phyloP scores from a whole-genome alignment of 2,797 vertebrate genomes.

The Callimico goeldii region DNA sequence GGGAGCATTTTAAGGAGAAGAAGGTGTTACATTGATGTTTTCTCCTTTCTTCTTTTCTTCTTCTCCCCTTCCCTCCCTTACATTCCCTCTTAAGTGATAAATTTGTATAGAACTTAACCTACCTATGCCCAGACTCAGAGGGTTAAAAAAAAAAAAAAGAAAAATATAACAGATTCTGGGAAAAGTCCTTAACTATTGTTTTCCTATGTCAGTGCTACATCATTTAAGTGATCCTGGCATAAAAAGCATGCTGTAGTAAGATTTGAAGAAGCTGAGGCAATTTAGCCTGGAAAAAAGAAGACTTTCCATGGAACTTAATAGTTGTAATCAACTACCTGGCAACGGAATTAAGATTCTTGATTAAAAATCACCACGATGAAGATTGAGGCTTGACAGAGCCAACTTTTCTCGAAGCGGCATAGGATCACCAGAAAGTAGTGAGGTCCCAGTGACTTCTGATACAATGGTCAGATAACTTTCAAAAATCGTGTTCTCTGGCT shows the following conservation, averaged over 20 bases:
- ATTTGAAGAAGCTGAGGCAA: not conserved
- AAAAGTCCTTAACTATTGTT: not conserved
- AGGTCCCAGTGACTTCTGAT: conserved; percentile 32
- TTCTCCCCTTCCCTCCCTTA: not conserved
- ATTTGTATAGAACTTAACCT: not conserved
- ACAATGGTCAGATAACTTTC: not conserved
- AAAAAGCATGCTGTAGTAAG: not conserved
- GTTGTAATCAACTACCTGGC: not conserved
- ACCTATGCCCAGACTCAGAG: not conserved
- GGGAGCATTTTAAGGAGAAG: conserved; percentile 24
- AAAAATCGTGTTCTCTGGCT: conserved; percentile 29
- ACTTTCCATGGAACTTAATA: not conserved
- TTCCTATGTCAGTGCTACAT: not conserved
- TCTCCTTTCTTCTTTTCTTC: not conserved
- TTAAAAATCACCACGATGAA: not conserved
- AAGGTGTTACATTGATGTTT: not conserved
- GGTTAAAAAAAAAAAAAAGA: too few species aligned
- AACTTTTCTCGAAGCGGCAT: not conserved
- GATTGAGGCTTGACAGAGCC: conserved; percentile 24
- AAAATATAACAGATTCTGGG: not conserved
- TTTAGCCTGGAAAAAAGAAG: conserved; percentile 8
- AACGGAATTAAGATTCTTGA: not conserved
- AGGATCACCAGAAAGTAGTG: not conserved
- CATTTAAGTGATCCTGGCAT: not conserved
- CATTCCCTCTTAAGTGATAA: not conserved